phyloP scores from a whole-genome alignment of 2,888 invertebrate species.

The Phengaris alcon region DNA sequence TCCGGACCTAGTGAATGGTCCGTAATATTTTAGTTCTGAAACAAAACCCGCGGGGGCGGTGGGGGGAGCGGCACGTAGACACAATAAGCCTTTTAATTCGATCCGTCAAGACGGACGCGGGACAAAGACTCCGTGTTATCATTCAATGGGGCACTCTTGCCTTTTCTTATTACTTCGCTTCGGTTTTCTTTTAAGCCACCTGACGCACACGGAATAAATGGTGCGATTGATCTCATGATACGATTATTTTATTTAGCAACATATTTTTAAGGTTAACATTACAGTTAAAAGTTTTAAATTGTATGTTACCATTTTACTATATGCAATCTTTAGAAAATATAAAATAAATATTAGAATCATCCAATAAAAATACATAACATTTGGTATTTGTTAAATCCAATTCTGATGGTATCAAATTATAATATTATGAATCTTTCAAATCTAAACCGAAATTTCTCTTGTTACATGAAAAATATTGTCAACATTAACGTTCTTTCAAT shows the following conservation, averaged over 20 bases:
- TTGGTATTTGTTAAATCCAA: too few relatives aligned
- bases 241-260: neutral
- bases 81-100: conserved; percentile 80
- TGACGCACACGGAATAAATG: conserved; percentile 47
- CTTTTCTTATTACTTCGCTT: conserved; percentile 77
- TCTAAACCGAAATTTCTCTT: neutral
- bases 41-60: conserved; percentile 64
- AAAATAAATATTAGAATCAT: too few relatives aligned
- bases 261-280: too few relatives aligned
- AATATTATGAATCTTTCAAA: too few relatives aligned
- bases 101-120: conserved; percentile 77
- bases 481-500: neutral
- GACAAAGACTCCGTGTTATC: conserved; percentile 77
- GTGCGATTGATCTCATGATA: conserved; percentile 20
- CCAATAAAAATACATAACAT: too few relatives aligned
- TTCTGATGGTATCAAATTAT: too few relatives aligned
- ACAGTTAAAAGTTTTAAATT: neutral
- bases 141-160: conserved; percentile 79
- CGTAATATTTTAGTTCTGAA: conserved; percentile 79
- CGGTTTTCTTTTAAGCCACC: conserved; percentile 67
- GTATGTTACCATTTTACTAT: neutral
- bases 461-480: neutral
- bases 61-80: conserved; percentile 75
- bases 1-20: conserved; percentile 72
- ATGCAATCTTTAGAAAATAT: too few relatives aligned